Evolutionary conservation across 2,113 vertebrate genomes (phyloP), one percentile per base, ranked within the genome.

Genomic region (Tor tambroides): DNA sequence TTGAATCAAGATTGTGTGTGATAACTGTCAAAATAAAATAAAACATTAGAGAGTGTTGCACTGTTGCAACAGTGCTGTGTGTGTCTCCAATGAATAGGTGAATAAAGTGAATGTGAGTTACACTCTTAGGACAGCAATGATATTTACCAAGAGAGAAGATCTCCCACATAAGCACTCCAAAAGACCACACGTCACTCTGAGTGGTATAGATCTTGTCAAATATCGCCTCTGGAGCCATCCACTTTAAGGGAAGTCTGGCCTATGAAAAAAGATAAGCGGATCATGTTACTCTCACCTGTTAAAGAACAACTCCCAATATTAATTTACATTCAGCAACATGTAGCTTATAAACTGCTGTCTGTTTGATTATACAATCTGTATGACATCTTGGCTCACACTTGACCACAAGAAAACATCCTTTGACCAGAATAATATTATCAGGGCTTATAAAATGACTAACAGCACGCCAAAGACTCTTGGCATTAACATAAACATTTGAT

Each of bases 191-290:
- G 0, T 98, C 97, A 49, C 97, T 99, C 94, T 98, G 97, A 0
- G 96, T 97, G 8, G 97, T 97, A 93, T 99, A 99, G 91, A 97
- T 95, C 92, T 97, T 98, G 93, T 99, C 97, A 85, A 99, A 99
- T 92, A 99, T 99, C 69, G 97, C 97, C 91, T 99, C 97, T 72
- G 97, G 97, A 51, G 97, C 96, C 97, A 99, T 98, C 97, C 97
- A 99, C 88, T 99, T 99, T 38, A 99, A 96, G 0, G 97, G 97
- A 17, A 99, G 96, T 87, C 97, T 93, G 81, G 97, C 97, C 97
- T 98, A 80, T 61, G n/a, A 46, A 28, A 75, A 83, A 63, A 86
- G 75, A 91, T 67, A 67, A 88, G 8, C 6, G 2, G 19, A 19
- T 5, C 17, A 83, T 54, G 46, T 83, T 54, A n/a, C 2, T 51